These are phyloP conservation scores for Oceanites oceanicus DNA, from an alignment of 2,113 vertebrate genomes.

Conservation along the genomic window DNA sequence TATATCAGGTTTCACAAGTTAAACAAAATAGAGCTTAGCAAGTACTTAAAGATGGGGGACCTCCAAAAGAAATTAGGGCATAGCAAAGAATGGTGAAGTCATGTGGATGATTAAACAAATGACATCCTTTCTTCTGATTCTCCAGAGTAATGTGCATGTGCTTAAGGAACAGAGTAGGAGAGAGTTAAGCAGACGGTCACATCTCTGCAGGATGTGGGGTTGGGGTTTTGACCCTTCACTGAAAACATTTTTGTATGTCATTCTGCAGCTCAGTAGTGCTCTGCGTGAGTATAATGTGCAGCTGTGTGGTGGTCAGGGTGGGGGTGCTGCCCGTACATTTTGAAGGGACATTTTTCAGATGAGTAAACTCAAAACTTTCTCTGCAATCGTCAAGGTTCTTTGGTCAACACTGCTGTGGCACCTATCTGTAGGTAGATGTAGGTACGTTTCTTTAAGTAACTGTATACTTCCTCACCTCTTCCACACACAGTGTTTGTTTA, in stretches of 20 bases:
- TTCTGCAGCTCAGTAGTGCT: not conserved
- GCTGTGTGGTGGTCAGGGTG: accelerated
- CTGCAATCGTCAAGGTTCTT: accelerated
- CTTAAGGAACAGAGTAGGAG: not conserved
- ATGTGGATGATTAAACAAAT: not conserved
- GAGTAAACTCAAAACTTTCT: not conserved
- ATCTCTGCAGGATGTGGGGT: not conserved
- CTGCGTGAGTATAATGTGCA: accelerated
- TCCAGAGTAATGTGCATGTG: not conserved
- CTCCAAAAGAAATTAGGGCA: not conserved
- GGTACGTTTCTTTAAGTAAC: not conserved
- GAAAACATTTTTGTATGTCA: not conserved
- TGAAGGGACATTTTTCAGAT: not conserved
- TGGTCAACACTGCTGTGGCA: not conserved
- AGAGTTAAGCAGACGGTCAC: not conserved
- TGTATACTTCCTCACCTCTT: not conserved
- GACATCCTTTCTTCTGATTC: not conserved
- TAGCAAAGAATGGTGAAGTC: not conserved
- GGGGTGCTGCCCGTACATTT: not conserved
- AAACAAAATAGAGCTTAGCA: not conserved
- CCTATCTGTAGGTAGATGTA: not conserved
- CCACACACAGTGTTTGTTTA: not conserved
- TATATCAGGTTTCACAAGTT: not conserved
- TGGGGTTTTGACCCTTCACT: not conserved
- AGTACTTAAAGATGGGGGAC: not conserved